Evolutionary conservation across 2,888 invertebrate species (phyloP).

Genomic region (Monopis laevigella): DNA sequence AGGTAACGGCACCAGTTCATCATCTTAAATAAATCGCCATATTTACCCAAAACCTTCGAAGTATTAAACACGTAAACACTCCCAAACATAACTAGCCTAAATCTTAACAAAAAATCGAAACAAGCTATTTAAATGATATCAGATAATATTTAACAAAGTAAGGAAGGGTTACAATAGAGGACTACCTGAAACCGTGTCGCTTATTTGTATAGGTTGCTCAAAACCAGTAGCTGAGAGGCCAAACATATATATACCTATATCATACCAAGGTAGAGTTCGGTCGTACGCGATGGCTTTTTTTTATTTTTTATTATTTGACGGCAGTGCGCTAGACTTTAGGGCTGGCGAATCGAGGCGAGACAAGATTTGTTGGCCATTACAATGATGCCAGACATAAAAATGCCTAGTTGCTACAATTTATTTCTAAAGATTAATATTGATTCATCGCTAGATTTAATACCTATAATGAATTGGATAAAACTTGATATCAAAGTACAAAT

Average conservation of each 20-base stretch:
- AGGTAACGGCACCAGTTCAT: too few species aligned
- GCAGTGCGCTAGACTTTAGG: slow-evolving; percentile 42
- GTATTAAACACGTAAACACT: slow-evolving; percentile 12
- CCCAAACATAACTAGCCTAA: slow-evolving; percentile 12
- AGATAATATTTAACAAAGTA: slow-evolving; percentile 60
- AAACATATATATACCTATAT: slow-evolving; percentile 26
- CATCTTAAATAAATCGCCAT: too few species aligned
- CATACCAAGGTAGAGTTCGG: slow-evolving; percentile 26
- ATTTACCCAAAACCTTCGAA: too few species aligned
- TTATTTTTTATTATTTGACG: slow-evolving; percentile 47
- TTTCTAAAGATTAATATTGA: too few species aligned
- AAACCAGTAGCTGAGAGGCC: slow-evolving; percentile 60
- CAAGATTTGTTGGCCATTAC: background rate
- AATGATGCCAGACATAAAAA: background rate
- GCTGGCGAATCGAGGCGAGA: slow-evolving; percentile 24
- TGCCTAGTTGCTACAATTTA: too few species aligned
- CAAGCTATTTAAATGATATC: slow-evolving; percentile 45
- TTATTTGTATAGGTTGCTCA: slow-evolving; percentile 63
- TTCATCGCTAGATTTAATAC: too few species aligned
- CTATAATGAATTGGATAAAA: too few species aligned
- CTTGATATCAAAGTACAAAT: too few species aligned
- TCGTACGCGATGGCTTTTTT: slow-evolving; percentile 44
- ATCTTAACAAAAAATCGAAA: slow-evolving; percentile 23
- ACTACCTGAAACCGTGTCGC: slow-evolving; percentile 56
- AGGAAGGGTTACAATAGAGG: slow-evolving; percentile 40